Conservation (phyloP, 2,797 vertebrate species). For the Diplodus puntazzo region DNA sequence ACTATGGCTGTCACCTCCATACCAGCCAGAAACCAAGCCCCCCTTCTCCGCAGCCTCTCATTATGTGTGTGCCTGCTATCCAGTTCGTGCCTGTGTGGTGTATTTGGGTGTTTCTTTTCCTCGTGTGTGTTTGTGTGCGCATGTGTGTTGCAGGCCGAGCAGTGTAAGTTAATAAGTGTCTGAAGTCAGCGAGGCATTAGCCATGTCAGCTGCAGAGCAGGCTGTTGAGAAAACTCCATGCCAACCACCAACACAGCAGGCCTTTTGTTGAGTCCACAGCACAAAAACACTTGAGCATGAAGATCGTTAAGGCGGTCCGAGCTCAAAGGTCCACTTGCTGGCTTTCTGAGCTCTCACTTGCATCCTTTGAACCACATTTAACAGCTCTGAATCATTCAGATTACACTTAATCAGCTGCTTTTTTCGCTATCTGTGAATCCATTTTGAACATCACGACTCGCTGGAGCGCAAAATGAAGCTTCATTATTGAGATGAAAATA, state of each 20-base stretch:
- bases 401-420: not conserved
- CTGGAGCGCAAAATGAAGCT: constrained; percentile 7
- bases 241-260: constrained; percentile 26
- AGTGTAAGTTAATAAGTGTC: constrained; percentile 68
- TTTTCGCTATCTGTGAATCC: constrained; percentile 8
- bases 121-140: constrained; percentile 9
- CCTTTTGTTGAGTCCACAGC: constrained; percentile 12
- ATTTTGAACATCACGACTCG: constrained; percentile 18
- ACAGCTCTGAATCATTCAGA: not conserved
- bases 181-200: constrained; percentile 66
- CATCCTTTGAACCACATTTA: constrained; percentile 12
- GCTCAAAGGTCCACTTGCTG: not conserved
- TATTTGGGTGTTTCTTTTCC: constrained; percentile 15
- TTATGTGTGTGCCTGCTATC: constrained; percentile 51
- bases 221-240: constrained; percentile 46
- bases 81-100: constrained; percentile 42
- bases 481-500: constrained; percentile 14
- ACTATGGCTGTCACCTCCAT: constrained; percentile 76
- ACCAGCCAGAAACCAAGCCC: constrained; percentile 62
- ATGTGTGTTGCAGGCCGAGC: constrained; percentile 24
- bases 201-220: constrained; percentile 57
- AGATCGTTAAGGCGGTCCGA: not conserved
- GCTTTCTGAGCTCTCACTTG: not conserved
- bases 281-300: constrained; percentile 1
- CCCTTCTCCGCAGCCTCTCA: constrained; percentile 46